Conservation (phyloP, 2,888 invertebrate species). For the Pseudococcus viburni region DNA sequence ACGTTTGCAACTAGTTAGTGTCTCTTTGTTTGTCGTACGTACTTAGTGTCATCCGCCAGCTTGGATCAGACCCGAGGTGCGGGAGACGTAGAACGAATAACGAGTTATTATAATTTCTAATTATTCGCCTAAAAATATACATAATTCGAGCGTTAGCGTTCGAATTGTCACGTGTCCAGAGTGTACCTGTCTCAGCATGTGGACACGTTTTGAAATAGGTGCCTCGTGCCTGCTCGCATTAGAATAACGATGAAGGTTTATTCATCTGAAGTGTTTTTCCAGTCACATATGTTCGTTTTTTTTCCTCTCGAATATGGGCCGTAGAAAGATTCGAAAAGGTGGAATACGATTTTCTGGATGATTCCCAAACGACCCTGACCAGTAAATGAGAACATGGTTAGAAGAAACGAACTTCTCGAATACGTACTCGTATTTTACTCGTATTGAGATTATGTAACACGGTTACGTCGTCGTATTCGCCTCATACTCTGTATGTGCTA, state of each 20-base stretch:
- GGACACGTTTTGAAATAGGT: not conserved
- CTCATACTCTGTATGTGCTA: not conserved
- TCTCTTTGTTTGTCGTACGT: conserved; percentile 12
- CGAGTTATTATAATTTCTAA: conserved; percentile 55
- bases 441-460: conserved; percentile 5
- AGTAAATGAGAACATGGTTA: conserved; percentile 31
- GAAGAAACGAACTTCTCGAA: not conserved
- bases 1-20: conserved; percentile 48
- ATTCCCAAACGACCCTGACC: conserved; percentile 47
- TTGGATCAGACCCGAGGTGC: not conserved
- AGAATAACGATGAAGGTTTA: not conserved
- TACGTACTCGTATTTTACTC: not conserved
- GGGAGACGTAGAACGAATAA: not conserved
- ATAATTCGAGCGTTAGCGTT: not conserved
- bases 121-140: conserved; percentile 53
- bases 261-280: not conserved
- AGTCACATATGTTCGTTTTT: not conserved
- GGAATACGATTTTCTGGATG: not conserved
- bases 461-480: conserved; percentile 16
- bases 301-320: not conserved
- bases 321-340: not conserved
- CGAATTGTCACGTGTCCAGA: not conserved
- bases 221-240: not conserved
- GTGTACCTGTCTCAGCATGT: not conserved
- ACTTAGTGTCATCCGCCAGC: not conserved